Percentiles rank a stretch among this genome's conserved stretches.
phyloP scores from a whole-genome alignment of 2,113 vertebrate genomes.

The Lepisosteus oculatus region DNA sequence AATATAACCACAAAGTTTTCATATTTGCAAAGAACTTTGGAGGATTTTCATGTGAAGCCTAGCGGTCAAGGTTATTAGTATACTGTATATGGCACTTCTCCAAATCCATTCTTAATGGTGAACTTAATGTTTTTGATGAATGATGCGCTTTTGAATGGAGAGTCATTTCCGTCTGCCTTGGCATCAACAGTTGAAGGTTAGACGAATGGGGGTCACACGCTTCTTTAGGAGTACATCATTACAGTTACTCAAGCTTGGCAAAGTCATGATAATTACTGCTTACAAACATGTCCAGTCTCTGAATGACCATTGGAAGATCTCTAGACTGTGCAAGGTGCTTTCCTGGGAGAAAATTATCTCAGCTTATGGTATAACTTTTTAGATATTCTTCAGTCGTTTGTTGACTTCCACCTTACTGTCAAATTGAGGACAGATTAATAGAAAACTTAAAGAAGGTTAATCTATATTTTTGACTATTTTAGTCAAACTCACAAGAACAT shows the following conservation, averaged over 20 bases:
- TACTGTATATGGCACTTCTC: constrained; percentile 23
- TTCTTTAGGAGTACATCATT: neutral
- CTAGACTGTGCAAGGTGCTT: neutral
- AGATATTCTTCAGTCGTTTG: too few relatives aligned
- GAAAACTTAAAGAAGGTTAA: too few relatives aligned
- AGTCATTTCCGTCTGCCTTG: constrained; percentile 42
- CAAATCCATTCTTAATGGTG: neutral
- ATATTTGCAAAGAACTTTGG: neutral
- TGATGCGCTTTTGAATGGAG: constrained; percentile 40
- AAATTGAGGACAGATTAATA: too few relatives aligned
- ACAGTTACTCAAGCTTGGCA: neutral
- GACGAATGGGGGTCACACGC: constrained; percentile 11
- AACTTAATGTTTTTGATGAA: constrained; percentile 52
- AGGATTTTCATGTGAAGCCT: neutral
- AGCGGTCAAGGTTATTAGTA: constrained; percentile 42
- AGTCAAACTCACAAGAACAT: too few relatives aligned
- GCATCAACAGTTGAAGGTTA: constrained; percentile 51
- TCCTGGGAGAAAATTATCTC: too few relatives aligned
- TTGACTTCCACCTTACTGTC: too few relatives aligned
- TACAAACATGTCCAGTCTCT: neutral
- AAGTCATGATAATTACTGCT: neutral
- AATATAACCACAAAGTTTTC: too few relatives aligned
- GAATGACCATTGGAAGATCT: neutral
- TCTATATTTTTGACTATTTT: too few relatives aligned
- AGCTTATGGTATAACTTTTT: too few relatives aligned